Evolutionary conservation across 1,140 invertebrate species (phyloP), one percentile per base, ranked within the genome.

Genomic region (Drosophila ohnishii): DNA sequence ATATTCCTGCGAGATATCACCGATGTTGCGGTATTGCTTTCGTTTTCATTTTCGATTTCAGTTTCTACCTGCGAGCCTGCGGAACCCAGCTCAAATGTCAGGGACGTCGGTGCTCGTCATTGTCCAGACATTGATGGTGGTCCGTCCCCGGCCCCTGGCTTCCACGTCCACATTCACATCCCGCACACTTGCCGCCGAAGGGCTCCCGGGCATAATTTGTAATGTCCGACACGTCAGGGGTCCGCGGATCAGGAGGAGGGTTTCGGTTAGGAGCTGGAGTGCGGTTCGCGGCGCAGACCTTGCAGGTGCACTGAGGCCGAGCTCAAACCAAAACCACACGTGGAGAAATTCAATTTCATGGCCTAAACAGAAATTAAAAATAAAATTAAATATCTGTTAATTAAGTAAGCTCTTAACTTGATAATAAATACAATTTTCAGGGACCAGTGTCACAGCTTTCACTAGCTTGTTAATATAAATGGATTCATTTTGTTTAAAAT

Each of bases 61-160:
- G 56, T 85, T 78, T 77, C 60, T 83, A 75, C 84, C 79, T 84
- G 73, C 61, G 64, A 58, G 32, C 28, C 44, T 13, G 7, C 16
- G 8, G 34, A 50, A 87, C 82, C 84, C 84, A 73, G 71, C 79
- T 86, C 82, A 87, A 57, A 87, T 77, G 83, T 86, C 82, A 78
- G 59, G 47, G 56, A 56, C 70, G 70, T 71, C 77, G 76, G 65
- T 79, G 71, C 75, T 70, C 75, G 83, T 88, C 84, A 87, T 87
- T 79, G 84, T 84, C 60, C 75, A 84, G 75, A 86, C 82, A 79
- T 87, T 87, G 82, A 87, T 75, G 84, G 84, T 87, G 84, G 84
- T 87, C 83, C 34, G 45, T 51, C 59, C 34, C 10, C 34, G 22
- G 25, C 7, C 44, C 22, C 22, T 28, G 25, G 25, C 25, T 2